Evolutionary conservation across 2,797 vertebrate species (phyloP).

Genomic region (Semaprochilodus insignis): DNA sequence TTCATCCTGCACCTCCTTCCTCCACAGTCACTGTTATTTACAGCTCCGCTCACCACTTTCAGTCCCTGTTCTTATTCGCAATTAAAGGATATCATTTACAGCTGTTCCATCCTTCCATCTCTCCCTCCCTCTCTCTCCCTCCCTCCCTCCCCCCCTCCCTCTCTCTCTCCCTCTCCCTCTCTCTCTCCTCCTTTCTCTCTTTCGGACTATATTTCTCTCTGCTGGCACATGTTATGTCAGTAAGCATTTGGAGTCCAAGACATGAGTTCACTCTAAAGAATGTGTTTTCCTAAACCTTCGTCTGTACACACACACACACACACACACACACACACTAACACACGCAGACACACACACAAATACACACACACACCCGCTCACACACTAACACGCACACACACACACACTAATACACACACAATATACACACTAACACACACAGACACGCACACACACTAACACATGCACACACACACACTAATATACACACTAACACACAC

Average conservation of each 20-base stretch:
- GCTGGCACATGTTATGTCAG: slow-evolving; percentile 38
- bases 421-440: too few relatives aligned
- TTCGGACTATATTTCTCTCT: background rate
- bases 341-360: slow-evolving; percentile 12
- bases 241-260: slow-evolving; percentile 77
- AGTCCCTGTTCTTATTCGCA: slow-evolving; percentile 16
- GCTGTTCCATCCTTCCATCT: slow-evolving; percentile 36
- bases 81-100: slow-evolving; percentile 48
- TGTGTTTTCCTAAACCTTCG: slow-evolving; percentile 75
- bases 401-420: too few relatives aligned
- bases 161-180: background rate
- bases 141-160: slow-evolving; percentile 20
- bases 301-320: slow-evolving; percentile 48
- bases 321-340: slow-evolving; percentile 28
- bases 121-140: slow-evolving; percentile 32
- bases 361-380: slow-evolving; percentile 30
- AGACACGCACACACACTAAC: too few relatives aligned
- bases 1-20: slow-evolving; percentile 37
- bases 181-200: background rate
- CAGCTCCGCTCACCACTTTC: slow-evolving; percentile 10
- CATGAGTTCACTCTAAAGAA: slow-evolving; percentile 83
- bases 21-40: slow-evolving; percentile 38
- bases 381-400: background rate
- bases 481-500: too few relatives aligned
- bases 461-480: too few relatives aligned